These are phyloP conservation scores for Orcinus orca DNA, from an alignment of 2,113 vertebrate genomes.

Conservation along the genomic window DNA sequence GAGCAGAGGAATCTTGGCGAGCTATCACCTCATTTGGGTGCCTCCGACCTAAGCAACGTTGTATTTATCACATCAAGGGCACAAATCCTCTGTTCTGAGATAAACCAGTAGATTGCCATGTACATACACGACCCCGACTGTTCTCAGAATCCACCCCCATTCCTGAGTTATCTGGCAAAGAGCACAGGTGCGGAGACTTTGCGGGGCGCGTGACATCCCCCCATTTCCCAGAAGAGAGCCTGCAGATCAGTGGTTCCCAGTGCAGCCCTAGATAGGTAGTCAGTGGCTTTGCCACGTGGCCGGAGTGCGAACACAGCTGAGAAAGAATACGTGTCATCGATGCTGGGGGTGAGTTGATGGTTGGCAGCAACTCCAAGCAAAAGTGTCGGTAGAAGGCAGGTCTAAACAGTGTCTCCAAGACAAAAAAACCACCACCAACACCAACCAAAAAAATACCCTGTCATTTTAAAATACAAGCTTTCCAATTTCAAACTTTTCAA, in stretches of 20 bases:
- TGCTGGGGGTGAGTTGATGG: rapidly evolving
- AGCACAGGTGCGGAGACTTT: background rate
- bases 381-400: background rate
- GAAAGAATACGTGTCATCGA: rapidly evolving
- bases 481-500: background rate
- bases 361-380: background rate
- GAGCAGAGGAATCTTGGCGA: background rate
- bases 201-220: rapidly evolving
- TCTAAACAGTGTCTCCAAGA: background rate
- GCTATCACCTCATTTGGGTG: rapidly evolving
- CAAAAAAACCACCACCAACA: too few species aligned
- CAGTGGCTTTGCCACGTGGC: background rate
- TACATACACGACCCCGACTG: rapidly evolving
- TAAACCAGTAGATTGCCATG: rapidly evolving
- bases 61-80: too few species aligned
- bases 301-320: background rate
- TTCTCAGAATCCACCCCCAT: rapidly evolving
- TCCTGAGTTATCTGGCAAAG: background rate
- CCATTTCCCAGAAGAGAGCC: background rate
- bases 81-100: background rate
- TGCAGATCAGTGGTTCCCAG: background rate
- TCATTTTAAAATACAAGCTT: background rate
- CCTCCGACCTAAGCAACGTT: background rate
- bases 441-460: background rate
- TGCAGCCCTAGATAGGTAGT: rapidly evolving